Evolutionary conservation across 2,113 vertebrate genomes (phyloP).

Genomic region (Notothenia rossii): DNA sequence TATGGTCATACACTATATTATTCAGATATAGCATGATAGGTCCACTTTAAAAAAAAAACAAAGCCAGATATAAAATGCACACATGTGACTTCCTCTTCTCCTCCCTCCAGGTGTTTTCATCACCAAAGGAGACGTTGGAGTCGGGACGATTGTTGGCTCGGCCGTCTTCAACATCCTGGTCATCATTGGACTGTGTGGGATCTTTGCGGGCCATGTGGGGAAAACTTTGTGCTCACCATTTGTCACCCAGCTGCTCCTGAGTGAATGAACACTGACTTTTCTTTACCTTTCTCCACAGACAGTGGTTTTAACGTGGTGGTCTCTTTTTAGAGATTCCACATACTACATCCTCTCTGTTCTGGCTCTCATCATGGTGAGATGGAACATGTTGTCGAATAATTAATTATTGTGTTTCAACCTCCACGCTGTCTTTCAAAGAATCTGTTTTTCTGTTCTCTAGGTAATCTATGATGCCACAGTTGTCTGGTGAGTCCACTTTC

Average conservation of each 20-base stretch:
- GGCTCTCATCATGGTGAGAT: slow-evolving; percentile 84
- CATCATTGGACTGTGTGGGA: slow-evolving; percentile 86
- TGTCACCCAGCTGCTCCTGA: background rate
- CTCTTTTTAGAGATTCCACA: slow-evolving; percentile 83
- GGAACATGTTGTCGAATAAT: background rate
- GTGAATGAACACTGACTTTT: background rate
- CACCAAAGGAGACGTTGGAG: slow-evolving; percentile 85
- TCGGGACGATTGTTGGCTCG: slow-evolving; percentile 86
- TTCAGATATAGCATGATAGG: too few relatives aligned
- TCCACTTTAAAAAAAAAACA: background rate
- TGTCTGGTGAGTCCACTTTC: slow-evolving; percentile 79
- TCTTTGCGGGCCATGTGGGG: slow-evolving; percentile 84
- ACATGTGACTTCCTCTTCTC: background rate
- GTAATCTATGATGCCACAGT: slow-evolving; percentile 85
- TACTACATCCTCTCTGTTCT: slow-evolving; percentile 86
- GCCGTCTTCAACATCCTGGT: slow-evolving; percentile 87
- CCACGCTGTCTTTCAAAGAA: background rate
- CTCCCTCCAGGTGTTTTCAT: slow-evolving; percentile 82
- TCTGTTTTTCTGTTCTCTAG: slow-evolving; percentile 53
- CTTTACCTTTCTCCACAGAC: slow-evolving; percentile 61
- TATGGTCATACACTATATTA: too few relatives aligned
- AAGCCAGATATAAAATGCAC: background rate
- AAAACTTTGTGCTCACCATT: background rate
- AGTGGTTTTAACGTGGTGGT: slow-evolving; percentile 85
- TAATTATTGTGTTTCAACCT: background rate